phyloP scores from a whole-genome alignment of 2,888 invertebrate species.

The Meliscaeva auricollis region DNA sequence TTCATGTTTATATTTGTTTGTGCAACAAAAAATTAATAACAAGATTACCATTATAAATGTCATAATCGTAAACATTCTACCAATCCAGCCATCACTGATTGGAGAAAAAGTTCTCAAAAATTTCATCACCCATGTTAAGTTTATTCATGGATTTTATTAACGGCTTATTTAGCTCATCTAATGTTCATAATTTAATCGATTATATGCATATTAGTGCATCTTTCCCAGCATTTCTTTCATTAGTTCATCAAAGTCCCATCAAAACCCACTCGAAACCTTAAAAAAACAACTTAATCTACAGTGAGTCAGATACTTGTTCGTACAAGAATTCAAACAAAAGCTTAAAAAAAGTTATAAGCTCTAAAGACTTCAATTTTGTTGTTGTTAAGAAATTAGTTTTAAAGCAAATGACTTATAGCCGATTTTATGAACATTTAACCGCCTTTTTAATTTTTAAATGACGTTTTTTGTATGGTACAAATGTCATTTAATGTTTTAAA shows the following conservation, averaged over 20 bases:
- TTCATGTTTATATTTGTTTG: constrained; percentile 3
- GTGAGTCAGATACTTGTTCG: neutral
- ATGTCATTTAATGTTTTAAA: too few relatives aligned
- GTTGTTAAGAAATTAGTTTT: too few relatives aligned
- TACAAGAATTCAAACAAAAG: neutral
- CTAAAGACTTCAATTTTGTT: too few relatives aligned
- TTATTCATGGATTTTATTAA: constrained; percentile 16
- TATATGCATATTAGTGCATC: constrained; percentile 15
- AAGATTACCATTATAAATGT: constrained; percentile 32
- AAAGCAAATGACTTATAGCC: too few relatives aligned
- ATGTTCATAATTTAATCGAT: constrained; percentile 30
- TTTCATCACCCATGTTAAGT: constrained; percentile 33
- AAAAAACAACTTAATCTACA: neutral
- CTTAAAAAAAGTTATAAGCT: too few relatives aligned
- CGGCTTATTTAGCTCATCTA: constrained; percentile 35
- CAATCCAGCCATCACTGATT: neutral
- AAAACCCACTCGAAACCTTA: neutral
- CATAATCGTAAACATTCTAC: constrained; percentile 38
- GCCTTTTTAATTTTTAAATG: too few relatives aligned
- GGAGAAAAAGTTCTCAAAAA: constrained; percentile 15
- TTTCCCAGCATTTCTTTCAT: neutral
- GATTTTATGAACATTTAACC: too few relatives aligned
- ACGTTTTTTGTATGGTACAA: too few relatives aligned
- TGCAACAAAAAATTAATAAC: constrained; percentile 24
- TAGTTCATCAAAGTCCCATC: constrained; percentile 4